These are phyloP conservation scores for Caenorhabditis zanzibari DNA, from an alignment of 2,888 invertebrate genomes.

Conservation along the genomic window DNA sequence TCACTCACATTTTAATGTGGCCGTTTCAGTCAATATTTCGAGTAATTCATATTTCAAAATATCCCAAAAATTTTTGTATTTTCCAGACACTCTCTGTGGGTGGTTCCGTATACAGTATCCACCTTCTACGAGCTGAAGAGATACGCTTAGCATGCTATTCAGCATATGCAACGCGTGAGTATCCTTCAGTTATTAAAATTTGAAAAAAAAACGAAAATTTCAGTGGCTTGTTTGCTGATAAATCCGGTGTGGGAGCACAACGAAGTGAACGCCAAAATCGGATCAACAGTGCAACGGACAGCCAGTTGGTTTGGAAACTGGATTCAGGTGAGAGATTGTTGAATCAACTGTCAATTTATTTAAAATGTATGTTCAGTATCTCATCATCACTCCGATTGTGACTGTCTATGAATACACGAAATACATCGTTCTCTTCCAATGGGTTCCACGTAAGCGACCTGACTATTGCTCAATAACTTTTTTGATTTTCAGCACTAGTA, in stretches of 20 bases:
- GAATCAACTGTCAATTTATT: background rate
- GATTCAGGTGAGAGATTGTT: slow-evolving; percentile 40
- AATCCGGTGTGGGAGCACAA: slow-evolving; percentile 81
- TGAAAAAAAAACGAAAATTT: background rate
- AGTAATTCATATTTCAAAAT: slow-evolving; percentile 45
- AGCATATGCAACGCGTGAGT: slow-evolving; percentile 71
- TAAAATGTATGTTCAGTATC: slow-evolving; percentile 48
- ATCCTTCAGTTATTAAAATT: background rate
- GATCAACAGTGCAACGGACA: slow-evolving; percentile 15
- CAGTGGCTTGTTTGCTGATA: slow-evolving; percentile 76
- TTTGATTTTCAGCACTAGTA: slow-evolving; percentile 50
- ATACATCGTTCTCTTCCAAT: slow-evolving; percentile 79
- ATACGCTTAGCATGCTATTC: slow-evolving; percentile 69
- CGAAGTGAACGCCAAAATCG: slow-evolving; percentile 77
- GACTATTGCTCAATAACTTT: background rate
- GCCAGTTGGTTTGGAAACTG: slow-evolving; percentile 40
- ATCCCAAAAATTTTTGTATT: background rate
- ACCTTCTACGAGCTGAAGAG: slow-evolving; percentile 55
- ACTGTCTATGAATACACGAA: slow-evolving; percentile 73
- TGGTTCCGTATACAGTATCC: slow-evolving; percentile 67
- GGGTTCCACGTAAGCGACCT: slow-evolving; percentile 77
- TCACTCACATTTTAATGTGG: slow-evolving; percentile 78
- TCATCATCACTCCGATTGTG: slow-evolving; percentile 73
- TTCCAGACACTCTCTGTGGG: slow-evolving; percentile 67
- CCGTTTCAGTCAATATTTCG: slow-evolving; percentile 77